phyloP scores from a whole-genome alignment of 2,888 invertebrate genomes.

The Anagyrus pseudococci region DNA sequence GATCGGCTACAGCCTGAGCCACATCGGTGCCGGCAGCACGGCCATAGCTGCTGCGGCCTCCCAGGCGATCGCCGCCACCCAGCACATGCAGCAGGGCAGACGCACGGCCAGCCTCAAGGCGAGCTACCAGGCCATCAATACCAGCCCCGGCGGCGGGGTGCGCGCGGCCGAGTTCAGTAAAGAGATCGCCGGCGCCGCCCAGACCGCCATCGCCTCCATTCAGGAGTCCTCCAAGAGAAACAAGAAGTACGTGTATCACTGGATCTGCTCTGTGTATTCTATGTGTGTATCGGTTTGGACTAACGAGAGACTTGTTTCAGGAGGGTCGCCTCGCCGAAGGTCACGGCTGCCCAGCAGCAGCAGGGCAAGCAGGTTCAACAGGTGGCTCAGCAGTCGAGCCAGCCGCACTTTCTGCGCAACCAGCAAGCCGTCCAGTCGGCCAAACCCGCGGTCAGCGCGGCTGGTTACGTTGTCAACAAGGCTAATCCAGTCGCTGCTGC shows the following conservation, averaged over 20 bases:
- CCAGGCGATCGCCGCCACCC: slow-evolving; percentile 95
- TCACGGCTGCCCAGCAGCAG: too few relatives aligned
- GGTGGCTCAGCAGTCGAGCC: too few relatives aligned
- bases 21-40: slow-evolving; percentile 84
- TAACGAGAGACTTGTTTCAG: too few relatives aligned
- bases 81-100: slow-evolving; percentile 93
- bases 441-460: too few relatives aligned
- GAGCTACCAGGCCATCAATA: slow-evolving; percentile 88
- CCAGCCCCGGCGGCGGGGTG: slow-evolving; percentile 67
- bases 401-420: too few relatives aligned
- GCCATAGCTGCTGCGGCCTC: slow-evolving; percentile 94
- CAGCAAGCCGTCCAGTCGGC: too few relatives aligned
- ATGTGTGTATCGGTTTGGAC: too few relatives aligned
- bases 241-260: slow-evolving; percentile 70
- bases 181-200: slow-evolving; percentile 76
- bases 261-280: too few relatives aligned
- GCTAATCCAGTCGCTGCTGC: too few relatives aligned
- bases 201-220: slow-evolving; percentile 75
- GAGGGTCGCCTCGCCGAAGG: too few relatives aligned
- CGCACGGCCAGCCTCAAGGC: slow-evolving; percentile 93
- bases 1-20: slow-evolving; percentile 76
- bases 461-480: too few relatives aligned
- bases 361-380: too few relatives aligned
- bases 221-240: slow-evolving; percentile 72
- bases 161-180: slow-evolving; percentile 74